Percentiles rank a stretch among this genome's conserved stretches.
Evolutionary conservation across 2,113 vertebrate species (phyloP).

Genomic region (Laticauda laticaudata): DNA sequence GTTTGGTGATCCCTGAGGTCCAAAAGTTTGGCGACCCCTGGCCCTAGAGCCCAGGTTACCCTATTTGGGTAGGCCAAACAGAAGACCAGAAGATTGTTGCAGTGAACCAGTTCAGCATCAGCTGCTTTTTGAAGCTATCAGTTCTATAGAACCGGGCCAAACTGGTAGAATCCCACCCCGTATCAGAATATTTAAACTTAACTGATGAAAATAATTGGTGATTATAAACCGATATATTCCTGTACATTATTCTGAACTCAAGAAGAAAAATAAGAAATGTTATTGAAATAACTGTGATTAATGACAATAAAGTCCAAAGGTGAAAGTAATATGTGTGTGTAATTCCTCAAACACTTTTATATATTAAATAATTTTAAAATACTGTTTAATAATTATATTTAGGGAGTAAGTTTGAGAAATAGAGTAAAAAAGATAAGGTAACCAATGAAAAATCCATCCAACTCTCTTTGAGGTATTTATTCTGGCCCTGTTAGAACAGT

Average conservation of each 20-base stretch:
- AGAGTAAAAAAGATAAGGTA: background rate
- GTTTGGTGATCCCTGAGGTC: no score
- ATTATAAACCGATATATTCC: background rate
- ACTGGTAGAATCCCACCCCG: no score
- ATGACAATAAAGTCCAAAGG: background rate
- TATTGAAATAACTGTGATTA: background rate
- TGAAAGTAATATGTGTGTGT: background rate
- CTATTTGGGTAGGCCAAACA: no score
- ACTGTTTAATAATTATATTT: background rate
- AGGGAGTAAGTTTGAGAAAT: background rate
- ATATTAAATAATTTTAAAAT: background rate
- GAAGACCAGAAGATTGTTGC: no score
- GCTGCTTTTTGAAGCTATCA: no score
- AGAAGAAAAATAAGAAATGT: background rate
- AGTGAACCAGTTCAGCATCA: no score
- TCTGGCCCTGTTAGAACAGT: background rate
- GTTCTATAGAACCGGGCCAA: no score
- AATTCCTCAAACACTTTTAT: background rate
- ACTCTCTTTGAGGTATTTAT: background rate
- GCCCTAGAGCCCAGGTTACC: no score
- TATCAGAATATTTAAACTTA: background rate
- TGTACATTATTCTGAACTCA: no score
- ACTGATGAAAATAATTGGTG: background rate
- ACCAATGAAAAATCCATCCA: background rate
- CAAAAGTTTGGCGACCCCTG: no score